Percentiles rank a stretch among this genome's conserved stretches.
Evolutionary conservation across 2,113 vertebrate genomes (phyloP).

Genomic region (Phrynocephalus versicolor): DNA sequence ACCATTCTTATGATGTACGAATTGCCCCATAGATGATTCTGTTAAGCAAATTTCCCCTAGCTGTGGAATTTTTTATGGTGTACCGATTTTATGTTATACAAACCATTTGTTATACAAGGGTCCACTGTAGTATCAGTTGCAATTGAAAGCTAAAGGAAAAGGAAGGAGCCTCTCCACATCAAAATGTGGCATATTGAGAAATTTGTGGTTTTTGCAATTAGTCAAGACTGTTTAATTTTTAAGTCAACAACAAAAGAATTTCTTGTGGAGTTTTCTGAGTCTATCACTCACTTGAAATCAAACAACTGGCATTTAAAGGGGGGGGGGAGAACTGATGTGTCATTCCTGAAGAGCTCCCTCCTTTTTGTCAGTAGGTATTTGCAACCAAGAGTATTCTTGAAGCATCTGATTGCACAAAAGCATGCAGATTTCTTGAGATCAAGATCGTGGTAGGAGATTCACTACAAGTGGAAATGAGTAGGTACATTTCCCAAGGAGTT

Average conservation of each 20-base stretch:
- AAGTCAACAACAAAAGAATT: background rate
- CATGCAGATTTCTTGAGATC: background rate
- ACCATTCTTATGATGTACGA: background rate
- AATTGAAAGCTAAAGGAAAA: slow-evolving; percentile 21
- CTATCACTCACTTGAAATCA: background rate
- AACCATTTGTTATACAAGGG: too few species aligned
- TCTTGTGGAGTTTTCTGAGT: background rate
- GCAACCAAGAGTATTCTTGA: background rate
- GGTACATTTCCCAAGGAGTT: background rate
- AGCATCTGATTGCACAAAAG: background rate
- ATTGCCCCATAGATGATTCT: too few species aligned
- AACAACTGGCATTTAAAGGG: background rate
- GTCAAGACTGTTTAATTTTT: slow-evolving; percentile 3
- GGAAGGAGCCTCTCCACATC: background rate
- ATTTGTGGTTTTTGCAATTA: background rate
- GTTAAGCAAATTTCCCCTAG: too few species aligned
- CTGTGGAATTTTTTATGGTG: too few species aligned
- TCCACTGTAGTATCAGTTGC: background rate
- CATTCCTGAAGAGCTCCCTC: background rate
- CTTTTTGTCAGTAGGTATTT: background rate
- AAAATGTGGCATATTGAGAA: background rate
- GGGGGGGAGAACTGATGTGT: too few species aligned
- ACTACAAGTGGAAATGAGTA: background rate
- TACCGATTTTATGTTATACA: too few species aligned
- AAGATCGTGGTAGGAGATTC: background rate